Base-by-base conservation (phyloP, 2,888 invertebrate species). In the Lasioglossum morio region DNA sequence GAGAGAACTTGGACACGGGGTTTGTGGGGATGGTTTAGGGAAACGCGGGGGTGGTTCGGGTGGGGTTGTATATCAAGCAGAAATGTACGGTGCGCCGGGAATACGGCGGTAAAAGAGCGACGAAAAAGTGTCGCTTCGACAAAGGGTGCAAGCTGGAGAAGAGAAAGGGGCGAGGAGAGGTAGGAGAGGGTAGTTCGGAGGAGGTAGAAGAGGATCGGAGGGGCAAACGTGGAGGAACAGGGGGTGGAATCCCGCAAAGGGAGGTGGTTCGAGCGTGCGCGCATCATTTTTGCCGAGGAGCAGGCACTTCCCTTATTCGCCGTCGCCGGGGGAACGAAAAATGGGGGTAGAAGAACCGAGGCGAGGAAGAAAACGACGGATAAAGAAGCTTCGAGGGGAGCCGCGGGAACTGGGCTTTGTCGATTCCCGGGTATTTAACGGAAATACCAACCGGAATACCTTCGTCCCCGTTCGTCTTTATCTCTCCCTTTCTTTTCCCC, bases 361-460 rank as follows among this genome's bases (percentile, higher is more conserved):
- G 88, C 88, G 89, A 91, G 85, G 81, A 91, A 89, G 91, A 91
- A 88, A 91, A 89, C 88, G 87, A 89, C 87, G 88, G 88, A 91
- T 91, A 91, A 90, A 91, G 90, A 82, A 90, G 89, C 85, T 89
- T 76, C 85, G 83, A 87, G 85, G 89, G 85, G 87, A 63, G 88
- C 89, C 86, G 90, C 91, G 91, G 92, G 89, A 88, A 77, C 81
- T 89, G 89, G 88, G 89, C 92, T 93, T 93, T 93, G 93, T 93
- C 92, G 92, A 92, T 92, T 93, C 89, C 90, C 87, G 92, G 92
- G 92, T 92, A 93, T 93, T 93, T 93, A 92, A 92, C 93, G 93
- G 92, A 93, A 93, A 93, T 92, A 91, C 92, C 91, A 88, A 89
- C 91, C 89, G 91, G 91, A 91, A 91, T 92, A 89, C 88, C 90